A percentile compares a stretch with the other conserved stretches of the same genome.
phyloP scores from a whole-genome alignment of 2,113 vertebrate species.

The Bathybates hornii region DNA sequence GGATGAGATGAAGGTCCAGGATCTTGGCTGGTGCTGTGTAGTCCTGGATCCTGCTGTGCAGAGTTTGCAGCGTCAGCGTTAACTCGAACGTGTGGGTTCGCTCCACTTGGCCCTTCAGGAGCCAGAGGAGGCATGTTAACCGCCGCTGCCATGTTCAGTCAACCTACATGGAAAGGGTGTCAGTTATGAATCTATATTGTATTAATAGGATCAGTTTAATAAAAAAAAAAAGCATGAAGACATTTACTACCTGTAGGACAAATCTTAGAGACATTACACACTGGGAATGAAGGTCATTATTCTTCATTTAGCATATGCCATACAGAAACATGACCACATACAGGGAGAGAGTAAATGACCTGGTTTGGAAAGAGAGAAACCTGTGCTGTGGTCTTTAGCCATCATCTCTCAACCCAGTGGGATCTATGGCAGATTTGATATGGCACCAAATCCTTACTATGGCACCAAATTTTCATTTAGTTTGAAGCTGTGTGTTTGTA shows the following conservation, averaged over 20 bases:
- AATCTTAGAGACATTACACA: neutral
- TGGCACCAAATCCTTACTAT: neutral
- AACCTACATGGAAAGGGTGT: neutral
- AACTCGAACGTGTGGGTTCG: neutral
- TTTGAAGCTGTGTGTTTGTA: neutral
- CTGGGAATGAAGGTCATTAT: neutral
- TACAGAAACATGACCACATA: neutral
- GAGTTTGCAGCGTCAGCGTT: neutral
- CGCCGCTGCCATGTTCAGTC: neutral
- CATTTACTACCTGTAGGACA: neutral
- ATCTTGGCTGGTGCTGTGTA: neutral
- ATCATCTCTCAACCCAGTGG: neutral
- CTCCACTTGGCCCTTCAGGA: neutral
- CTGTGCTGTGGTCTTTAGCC: neutral
- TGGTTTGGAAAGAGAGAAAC: neutral
- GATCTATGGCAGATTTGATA: neutral
- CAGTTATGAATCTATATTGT: fast-evolving
- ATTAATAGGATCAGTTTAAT: neutral
- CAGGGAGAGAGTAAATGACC: fast-evolving
- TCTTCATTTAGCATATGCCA: neutral
- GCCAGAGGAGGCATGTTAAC: neutral
- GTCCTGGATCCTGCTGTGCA: neutral
- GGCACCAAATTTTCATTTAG: fast-evolving
- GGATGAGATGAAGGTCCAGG: neutral
- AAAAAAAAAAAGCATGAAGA: fast-evolving